Evolutionary conservation across 2,888 invertebrate genomes (phyloP).

Genomic region (Meteorus colon): DNA sequence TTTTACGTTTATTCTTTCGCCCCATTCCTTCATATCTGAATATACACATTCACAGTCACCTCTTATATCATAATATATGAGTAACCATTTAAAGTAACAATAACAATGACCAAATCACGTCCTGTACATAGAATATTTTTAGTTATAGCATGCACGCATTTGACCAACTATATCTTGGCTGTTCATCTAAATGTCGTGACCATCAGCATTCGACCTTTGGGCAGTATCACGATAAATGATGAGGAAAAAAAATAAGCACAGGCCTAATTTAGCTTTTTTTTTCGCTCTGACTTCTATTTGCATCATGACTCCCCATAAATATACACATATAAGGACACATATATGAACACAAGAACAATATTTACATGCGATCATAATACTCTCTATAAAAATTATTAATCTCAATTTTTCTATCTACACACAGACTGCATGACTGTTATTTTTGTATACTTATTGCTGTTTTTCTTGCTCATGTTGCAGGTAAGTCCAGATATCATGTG

Average conservation of each 20-base stretch:
- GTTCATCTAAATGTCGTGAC: slow-evolving; percentile 42
- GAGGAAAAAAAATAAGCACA: slow-evolving; percentile 6
- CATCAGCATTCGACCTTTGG: slow-evolving; percentile 38
- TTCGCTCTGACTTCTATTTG: slow-evolving; percentile 20
- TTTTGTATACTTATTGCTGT: slow-evolving; percentile 13
- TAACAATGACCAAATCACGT: not conserved
- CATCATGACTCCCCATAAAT: not conserved
- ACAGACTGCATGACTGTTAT: slow-evolving; percentile 8
- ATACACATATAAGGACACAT: not conserved
- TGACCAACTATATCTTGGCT: slow-evolving; percentile 17
- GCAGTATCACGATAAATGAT: slow-evolving; percentile 9
- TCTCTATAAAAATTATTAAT: not conserved
- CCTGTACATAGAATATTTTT: slow-evolving; percentile 13
- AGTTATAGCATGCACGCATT: slow-evolving; percentile 28
- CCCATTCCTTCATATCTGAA: not conserved
- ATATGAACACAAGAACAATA: not conserved
- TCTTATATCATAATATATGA: not conserved
- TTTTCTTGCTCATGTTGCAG: slow-evolving; percentile 35
- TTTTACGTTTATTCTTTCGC: not conserved
- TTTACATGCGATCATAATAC: not conserved
- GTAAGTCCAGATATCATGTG: slow-evolving; percentile 28
- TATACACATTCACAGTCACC: not conserved
- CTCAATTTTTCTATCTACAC: not conserved
- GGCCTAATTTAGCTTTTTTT: slow-evolving; percentile 15
- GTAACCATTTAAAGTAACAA: not conserved